Base-by-base conservation (phyloP, 2,797 vertebrate genomes). In the Chromobotia macracanthus region DNA sequence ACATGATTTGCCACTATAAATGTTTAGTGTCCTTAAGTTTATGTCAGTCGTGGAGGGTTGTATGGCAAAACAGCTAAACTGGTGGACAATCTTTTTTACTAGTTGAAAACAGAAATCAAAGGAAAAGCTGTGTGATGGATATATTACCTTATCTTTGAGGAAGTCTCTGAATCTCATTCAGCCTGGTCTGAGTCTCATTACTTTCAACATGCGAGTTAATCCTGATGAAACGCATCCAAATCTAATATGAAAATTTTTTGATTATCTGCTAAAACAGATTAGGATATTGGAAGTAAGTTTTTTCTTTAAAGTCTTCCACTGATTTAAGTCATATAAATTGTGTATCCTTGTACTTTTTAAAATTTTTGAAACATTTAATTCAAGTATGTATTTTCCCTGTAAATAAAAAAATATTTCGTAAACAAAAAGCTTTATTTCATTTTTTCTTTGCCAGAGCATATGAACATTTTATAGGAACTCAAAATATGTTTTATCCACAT, bases 401-500 rank as follows among this genome's bases (percentile, higher is more conserved):
- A 51, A 78, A 82, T 18, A 71, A 82, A 71, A 79, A 35, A 74
- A 46, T 67, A 3, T 61, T 25, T 44, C 73, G 56, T 78, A 80
- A 80, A 80, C 66, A 75, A 91, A 91, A 87, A 87, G 79, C 84
- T 84, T 81, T 85, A 84, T 84, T 88, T 70, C 53, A 75, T 72
- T 80, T 44, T 44, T 65, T 28, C 80, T 87, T 84, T 85, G 81
- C 87, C 80, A 84, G 87, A 87, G 86, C 86, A 87, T 82, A 80
- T 80, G 80, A 85, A 87, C 83, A 86, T 83, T 89, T 88, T 80
- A 87, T 79, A 87, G 69, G 80, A 84, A 83, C 87, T 90, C 73
- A 87, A 88, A 90, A 88, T 75, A 19, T 83, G 77, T 84, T 87
- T 86, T 60, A 79, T 85, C 67, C 87, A 86, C 87, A 86, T 82